Evolutionary conservation across 2,888 invertebrate genomes (phyloP), one percentile per base, ranked within the genome.

Genomic region (Bhutanitis thaidina): DNA sequence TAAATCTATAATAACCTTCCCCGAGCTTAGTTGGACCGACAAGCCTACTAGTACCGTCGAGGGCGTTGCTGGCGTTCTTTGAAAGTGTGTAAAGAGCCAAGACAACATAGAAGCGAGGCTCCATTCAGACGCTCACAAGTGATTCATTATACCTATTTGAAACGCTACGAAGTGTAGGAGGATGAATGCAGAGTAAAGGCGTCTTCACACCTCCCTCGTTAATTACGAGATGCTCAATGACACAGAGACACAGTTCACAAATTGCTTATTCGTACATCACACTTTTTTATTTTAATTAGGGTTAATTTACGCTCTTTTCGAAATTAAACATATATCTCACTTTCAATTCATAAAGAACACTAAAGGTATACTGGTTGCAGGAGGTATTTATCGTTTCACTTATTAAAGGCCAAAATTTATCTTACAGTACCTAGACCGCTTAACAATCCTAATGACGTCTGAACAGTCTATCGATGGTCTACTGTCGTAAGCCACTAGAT

Each of bases 131-230:
- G 43, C 29, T 43, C 36, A 43, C 49, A 43, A 49, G 49, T 49
- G 49, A 37, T 43, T 49, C 49, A 43, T 49, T 49, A 45, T 45
- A 43, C 49, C 29, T 20, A 30, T 43, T 49, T 43, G 43, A 16
- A 49, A 43, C 37, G 30, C 30, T 36, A 49, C 43, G 49, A 43
- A 49, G 49, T 30, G 32, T 13, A 20, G 7, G 30, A 37, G 49
- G 41, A 30, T 49, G 49, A 49, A 49, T 43, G 43, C 37, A 20
- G 16, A 37, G 37, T 9, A 16, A 13, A 43, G 35, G 35, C 34
- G 41, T 20, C 12, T 49, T 49, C 43, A 49, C 49, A 43, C 49
- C 30, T 30, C 37, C 49, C 15, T 15, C 12, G 43, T 43, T 49
- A 49, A 49, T 49, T 25, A 43, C 36, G 12, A 30, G 36, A 16